These are phyloP conservation scores for Neodiprion virginianus DNA, from an alignment of 1,140 invertebrate species.

Conservation along the genomic window DNA sequence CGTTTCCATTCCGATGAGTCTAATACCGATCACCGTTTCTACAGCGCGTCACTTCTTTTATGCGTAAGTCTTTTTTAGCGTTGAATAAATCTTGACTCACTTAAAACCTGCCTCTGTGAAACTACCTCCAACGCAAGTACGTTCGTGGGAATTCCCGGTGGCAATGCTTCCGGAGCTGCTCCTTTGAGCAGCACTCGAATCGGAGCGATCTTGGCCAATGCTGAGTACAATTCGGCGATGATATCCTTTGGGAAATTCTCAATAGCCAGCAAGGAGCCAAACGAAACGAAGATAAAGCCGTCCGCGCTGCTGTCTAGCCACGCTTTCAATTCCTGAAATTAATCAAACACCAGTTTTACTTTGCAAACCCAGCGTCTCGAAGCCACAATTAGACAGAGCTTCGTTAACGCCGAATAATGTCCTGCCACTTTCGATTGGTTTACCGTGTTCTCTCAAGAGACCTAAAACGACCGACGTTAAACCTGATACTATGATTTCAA, in stretches of 20 bases:
- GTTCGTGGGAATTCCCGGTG: slow-evolving; percentile 59
- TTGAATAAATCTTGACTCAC: slow-evolving; percentile 49
- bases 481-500: too few species aligned
- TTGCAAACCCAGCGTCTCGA: slow-evolving; percentile 17
- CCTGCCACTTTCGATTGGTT: too few species aligned
- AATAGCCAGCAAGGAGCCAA: slow-evolving; percentile 71
- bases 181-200: slow-evolving; percentile 38
- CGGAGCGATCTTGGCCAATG: slow-evolving; percentile 37
- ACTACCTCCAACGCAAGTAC: slow-evolving; percentile 68
- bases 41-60: neutral
- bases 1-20: neutral
- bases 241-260: slow-evolving; percentile 64
- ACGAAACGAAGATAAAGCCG: slow-evolving; percentile 74
- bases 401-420: too few species aligned
- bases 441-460: too few species aligned
- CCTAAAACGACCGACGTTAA: too few species aligned
- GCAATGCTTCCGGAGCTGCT: slow-evolving; percentile 38
- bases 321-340: slow-evolving; percentile 68
- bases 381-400: too few species aligned
- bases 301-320: slow-evolving; percentile 70
- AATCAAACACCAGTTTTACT: slow-evolving; percentile 22
- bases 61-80: slow-evolving; percentile 19
- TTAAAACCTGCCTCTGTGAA: slow-evolving; percentile 69
- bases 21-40: neutral
- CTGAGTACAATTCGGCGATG: slow-evolving; percentile 25